These are phyloP conservation scores for Ptilonorhynchus violaceus DNA, from an alignment of 2,113 vertebrate species.

Conservation along the genomic window DNA sequence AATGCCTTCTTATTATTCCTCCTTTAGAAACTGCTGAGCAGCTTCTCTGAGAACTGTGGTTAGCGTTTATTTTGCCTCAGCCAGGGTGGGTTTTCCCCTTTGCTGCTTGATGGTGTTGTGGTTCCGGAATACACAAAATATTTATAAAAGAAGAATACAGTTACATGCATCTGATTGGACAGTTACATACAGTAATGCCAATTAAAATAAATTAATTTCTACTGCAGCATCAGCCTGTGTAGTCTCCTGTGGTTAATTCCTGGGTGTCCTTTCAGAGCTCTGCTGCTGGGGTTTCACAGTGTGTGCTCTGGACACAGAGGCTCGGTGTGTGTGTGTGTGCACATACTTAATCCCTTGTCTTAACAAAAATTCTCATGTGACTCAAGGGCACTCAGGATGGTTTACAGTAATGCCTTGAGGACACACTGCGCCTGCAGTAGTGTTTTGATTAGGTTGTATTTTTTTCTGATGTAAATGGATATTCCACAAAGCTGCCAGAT, in stretches of 20 bases:
- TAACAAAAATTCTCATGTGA: not conserved
- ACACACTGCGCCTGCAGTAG: not conserved
- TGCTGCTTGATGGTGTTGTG: not conserved
- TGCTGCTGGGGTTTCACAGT: not conserved
- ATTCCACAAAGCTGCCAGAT: not conserved
- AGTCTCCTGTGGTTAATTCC: not conserved
- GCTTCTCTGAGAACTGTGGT: not conserved
- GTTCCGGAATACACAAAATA: not conserved
- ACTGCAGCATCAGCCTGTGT: not conserved
- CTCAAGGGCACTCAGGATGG: not conserved
- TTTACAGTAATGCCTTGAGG: not conserved
- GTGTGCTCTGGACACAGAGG: not conserved
- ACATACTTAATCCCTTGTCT: not conserved
- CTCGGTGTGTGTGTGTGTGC: not conserved
- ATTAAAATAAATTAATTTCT: not conserved
- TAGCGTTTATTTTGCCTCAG: not conserved
- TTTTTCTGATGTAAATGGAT: not conserved
- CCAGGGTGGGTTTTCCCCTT: not conserved
- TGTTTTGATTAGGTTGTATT: not conserved
- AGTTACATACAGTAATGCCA: not conserved
- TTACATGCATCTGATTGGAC: not conserved
- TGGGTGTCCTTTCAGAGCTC: not conserved
- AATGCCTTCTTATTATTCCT: not conserved
- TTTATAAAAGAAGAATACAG: not conserved
- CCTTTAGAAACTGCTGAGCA: not conserved